phyloP scores from a whole-genome alignment of 2,888 invertebrate species.

The Hydropsyche betteni region DNA sequence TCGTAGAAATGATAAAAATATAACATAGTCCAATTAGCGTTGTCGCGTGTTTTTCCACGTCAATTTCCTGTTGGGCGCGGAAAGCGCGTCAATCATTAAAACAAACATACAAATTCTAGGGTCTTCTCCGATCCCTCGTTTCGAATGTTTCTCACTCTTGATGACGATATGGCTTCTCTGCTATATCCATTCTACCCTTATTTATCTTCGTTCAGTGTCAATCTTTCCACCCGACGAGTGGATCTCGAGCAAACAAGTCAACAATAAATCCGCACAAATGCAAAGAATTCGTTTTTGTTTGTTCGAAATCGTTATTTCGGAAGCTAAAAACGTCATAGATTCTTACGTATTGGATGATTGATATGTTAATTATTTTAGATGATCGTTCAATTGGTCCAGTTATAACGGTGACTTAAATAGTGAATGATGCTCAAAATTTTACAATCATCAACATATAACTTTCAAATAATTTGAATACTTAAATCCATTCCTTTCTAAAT shows the following conservation, averaged over 20 bases:
- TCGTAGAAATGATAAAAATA: no score
- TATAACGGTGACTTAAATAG: no score
- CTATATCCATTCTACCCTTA: slow-evolving; percentile 27
- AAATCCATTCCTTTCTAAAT: no score
- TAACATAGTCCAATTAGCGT: slow-evolving; percentile 8
- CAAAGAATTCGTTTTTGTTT: background rate
- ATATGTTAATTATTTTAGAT: no score
- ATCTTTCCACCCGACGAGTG: slow-evolving; percentile 34
- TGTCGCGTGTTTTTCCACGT: slow-evolving; percentile 16
- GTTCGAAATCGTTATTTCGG: no score
- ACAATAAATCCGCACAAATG: slow-evolving; percentile 43
- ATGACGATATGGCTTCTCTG: slow-evolving; percentile 15
- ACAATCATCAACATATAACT: no score
- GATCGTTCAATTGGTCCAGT: no score
- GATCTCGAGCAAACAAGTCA: slow-evolving; percentile 37
- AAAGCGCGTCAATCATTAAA: slow-evolving; percentile 35
- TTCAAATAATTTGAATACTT: no score
- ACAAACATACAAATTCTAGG: slow-evolving; percentile 28
- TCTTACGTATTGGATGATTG: no score
- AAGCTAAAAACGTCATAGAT: no score
- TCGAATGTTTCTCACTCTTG: background rate
- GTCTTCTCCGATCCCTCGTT: slow-evolving; percentile 17
- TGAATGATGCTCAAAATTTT: no score
- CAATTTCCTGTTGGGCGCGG: slow-evolving; percentile 26
- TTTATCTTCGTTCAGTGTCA: slow-evolving; percentile 44